Conservation (phyloP, 2,797 vertebrate genomes). For the Sebastes dallii region DNA sequence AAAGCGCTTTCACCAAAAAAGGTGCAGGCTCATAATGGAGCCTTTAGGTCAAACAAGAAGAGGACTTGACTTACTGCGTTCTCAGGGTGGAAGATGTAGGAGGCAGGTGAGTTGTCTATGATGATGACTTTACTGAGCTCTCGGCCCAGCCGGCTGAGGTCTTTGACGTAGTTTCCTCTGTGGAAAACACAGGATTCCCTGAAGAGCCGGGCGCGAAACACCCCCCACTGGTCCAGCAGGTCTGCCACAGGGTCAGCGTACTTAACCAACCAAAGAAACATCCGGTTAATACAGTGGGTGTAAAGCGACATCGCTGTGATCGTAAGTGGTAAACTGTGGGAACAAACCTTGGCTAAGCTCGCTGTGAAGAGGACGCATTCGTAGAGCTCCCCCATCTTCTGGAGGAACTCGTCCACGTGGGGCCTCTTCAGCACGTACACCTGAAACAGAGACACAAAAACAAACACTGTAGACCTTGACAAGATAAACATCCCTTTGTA, state of each 20-base stretch:
- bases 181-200: constrained; percentile 99
- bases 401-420: constrained; percentile 96
- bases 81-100: constrained; percentile 99
- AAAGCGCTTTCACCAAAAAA: too few relatives aligned
- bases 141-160: constrained; percentile 95
- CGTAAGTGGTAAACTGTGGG: neutral
- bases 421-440: constrained; percentile 98
- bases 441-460: constrained; percentile 69
- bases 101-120: constrained; percentile 98
- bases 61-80: constrained; percentile 89
- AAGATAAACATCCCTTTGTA: too few relatives aligned
- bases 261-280: constrained; percentile 67
- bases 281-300: neutral
- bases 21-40: neutral
- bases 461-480: neutral
- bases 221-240: constrained; percentile 96
- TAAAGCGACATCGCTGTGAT: neutral
- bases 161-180: constrained; percentile 98
- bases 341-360: constrained; percentile 93
- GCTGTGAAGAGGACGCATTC: constrained; percentile 99
- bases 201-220: constrained; percentile 95
- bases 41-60: too few relatives aligned
- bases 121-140: constrained; percentile 97
- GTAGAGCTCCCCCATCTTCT: constrained; percentile 97
- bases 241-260: constrained; percentile 98